Base-by-base conservation (phyloP, 2,113 vertebrate species). In the Ailuropoda melanoleuca region DNA sequence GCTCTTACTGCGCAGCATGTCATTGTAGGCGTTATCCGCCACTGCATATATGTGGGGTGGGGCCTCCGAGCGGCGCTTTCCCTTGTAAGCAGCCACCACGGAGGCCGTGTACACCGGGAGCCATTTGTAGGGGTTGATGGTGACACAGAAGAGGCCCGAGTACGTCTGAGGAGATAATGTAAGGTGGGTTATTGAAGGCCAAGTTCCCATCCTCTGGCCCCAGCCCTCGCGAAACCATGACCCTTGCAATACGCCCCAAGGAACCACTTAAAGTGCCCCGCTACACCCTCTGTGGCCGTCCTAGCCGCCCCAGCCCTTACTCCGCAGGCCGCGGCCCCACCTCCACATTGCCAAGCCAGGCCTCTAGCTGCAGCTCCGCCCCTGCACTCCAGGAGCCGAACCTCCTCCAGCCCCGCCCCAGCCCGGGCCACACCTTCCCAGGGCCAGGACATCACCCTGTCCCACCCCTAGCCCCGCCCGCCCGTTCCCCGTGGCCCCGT, bases 61-160 rank as follows among this genome's bases (percentile, higher is more conserved):
- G 0, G 94, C 98, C 98, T 99, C 99, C 0, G 99, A 98, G 96
- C 99, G 99, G 23, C 99, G 98, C 98, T 99, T 99, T 98, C 99
- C 99, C 98, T 99, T 99, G 99, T 99, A 99, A 90, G 98, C 99
- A 0, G 99, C 99, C 48, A 99, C 99, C 96, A 99, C 99, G 0
- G 99, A 95, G 0, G 99, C 94, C 0, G 99, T 99, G 99, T 99
- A 99, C 97, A 99, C 99, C 0, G 99, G 99, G 90, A 99, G 99
- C 99, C 99, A 99, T 98, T 99, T 99, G 98, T 99, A 99, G 56
- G 99, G 99, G 97, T 99, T 99, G 98, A 99, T 99, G 72, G 99
- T 99, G 95, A 99, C 99, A 34, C 99, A 99, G 99, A 99, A 99
- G 96, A 99, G 99, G 62, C 99, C 99, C 0, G 99, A 99, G 97